Base-by-base conservation (phyloP, 2,113 vertebrate genomes). In the Microtus montanus region DNA sequence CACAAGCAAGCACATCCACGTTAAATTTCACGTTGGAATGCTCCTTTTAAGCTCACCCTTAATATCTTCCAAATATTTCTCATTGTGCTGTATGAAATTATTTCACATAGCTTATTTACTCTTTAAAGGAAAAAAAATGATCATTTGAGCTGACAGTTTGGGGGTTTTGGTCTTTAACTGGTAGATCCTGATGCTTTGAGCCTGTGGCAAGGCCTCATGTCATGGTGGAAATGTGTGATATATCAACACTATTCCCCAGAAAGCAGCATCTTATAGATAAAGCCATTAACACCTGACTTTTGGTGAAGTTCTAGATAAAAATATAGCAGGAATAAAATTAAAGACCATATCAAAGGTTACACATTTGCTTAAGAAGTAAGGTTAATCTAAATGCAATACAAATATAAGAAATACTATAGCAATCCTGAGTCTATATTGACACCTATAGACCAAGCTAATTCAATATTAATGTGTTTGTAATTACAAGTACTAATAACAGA, bases 381-480 rank as follows among this genome's bases (percentile, higher is more conserved):
- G 17, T 33, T 64, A 82, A 70, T 17, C 1, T 71, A 90, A 54
- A 79, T 90, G 0, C 28, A 28, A 88, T 33, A 71, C 33, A 87
- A 94, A 63, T 78, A 22, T 35, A 95, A 87, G 26, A 66, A 66
- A 93, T 52, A 47, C n/a, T 7, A 13, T 95, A 58, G 15, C 24
- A 86, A 63, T 80, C 47, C 12, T 70, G 2, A 85, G 9, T 64
- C 24, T 54, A 33, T 7, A 54, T 41, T 61, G 85, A 63, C 35
- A 70, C 3, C 17, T n/a, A 38, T 74, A 93, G 82, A 80, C 82
- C 88, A 89, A 95, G 92, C 92, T 70, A 90, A 96, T 97, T 92
- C 94, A 90, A 89, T 20, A 94, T 61, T 96, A 96, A 90, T 96
- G 92, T 91, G 83, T 7, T 3, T 95, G 17, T 49, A 92, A 87